Evolutionary conservation across 1,140 invertebrate genomes (phyloP).

Genomic region (Caenorhabditis briggsae): DNA sequence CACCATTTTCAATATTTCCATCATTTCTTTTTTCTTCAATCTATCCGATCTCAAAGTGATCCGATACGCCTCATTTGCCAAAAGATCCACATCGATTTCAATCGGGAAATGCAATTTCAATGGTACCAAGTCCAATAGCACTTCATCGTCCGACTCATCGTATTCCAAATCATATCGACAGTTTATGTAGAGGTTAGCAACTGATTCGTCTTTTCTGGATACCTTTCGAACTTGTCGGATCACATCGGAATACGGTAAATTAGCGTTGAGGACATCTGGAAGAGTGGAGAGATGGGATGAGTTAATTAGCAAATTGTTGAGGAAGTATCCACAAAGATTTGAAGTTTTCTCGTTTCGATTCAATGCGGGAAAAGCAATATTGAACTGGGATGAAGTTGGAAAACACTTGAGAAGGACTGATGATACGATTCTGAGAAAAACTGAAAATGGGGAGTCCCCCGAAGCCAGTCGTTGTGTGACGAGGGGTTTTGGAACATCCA

Average conservation of each 20-base stretch:
- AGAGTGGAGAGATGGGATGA: not conserved
- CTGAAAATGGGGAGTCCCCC: not conserved
- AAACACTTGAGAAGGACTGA: not conserved
- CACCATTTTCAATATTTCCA: not conserved
- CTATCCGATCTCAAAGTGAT: slow-evolving; percentile 21
- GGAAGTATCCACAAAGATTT: slow-evolving; percentile 56
- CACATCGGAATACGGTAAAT: slow-evolving; percentile 36
- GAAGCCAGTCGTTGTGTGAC: not conserved
- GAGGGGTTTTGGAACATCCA: not conserved
- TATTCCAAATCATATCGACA: slow-evolving; percentile 60
- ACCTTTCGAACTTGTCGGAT: slow-evolving; percentile 8
- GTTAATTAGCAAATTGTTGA: slow-evolving; percentile 59
- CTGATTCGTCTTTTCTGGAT: not conserved
- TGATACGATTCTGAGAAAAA: not conserved
- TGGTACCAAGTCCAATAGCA: slow-evolving; percentile 42
- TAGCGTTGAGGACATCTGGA: not conserved
- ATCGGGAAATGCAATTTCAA: slow-evolving; percentile 51
- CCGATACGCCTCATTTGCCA: slow-evolving; percentile 20
- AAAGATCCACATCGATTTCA: slow-evolving; percentile 54
- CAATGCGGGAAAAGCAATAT: slow-evolving; percentile 53
- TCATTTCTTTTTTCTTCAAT: not conserved
- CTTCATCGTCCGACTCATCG: slow-evolving; percentile 36
- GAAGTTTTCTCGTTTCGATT: slow-evolving; percentile 46
- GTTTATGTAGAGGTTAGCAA: slow-evolving; percentile 59
- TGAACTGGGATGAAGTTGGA: not conserved